These are phyloP conservation scores for Cladorhizidae sp. DNA, from an alignment of 37 sponge, comb jelly and placozoan genomes.

Conservation along the genomic window DNA sequence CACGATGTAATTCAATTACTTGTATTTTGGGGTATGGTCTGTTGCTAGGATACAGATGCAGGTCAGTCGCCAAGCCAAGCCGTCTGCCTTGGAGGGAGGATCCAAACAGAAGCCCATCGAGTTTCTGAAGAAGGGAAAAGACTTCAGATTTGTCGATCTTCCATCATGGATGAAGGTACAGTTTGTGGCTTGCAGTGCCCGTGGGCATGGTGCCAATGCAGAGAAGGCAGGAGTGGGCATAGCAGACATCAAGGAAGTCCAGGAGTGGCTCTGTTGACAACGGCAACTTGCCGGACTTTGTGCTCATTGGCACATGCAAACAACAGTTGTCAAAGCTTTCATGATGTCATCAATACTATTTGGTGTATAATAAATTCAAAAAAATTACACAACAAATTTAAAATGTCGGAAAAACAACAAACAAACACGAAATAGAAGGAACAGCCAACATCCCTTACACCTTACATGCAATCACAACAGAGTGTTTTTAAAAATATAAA, in stretches of 20 bases:
- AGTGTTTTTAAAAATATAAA: not conserved
- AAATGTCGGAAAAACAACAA: too few species aligned
- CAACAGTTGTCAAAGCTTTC: too few species aligned
- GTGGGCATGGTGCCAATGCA: constrained; percentile 44
- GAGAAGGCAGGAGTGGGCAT: constrained; percentile 29
- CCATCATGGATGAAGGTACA: constrained; percentile 7
- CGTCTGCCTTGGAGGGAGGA: constrained; percentile 25
- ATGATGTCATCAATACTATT: too few species aligned
- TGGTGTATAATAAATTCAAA: too few species aligned
- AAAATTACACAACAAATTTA: too few species aligned
- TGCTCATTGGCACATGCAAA: too few species aligned
- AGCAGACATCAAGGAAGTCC: constrained; percentile 41
- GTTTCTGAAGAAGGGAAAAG: constrained; percentile 43
- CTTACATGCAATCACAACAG: too few species aligned
- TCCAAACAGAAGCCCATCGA: not conserved
- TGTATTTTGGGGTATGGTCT: not conserved
- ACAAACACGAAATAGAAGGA: too few species aligned
- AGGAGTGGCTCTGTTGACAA: constrained; percentile 25
- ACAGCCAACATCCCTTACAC: too few species aligned
- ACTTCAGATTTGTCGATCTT: constrained; percentile 61
- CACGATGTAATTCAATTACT: too few species aligned
- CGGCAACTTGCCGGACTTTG: too few species aligned
- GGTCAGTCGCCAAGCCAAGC: constrained; percentile 41
- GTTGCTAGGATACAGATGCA: constrained; percentile 45
- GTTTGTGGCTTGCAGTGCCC: constrained; percentile 71